Evolutionary conservation across 1,140 invertebrate genomes (phyloP), one percentile per base, ranked within the genome.

Genomic region (Plutomurus gul): DNA sequence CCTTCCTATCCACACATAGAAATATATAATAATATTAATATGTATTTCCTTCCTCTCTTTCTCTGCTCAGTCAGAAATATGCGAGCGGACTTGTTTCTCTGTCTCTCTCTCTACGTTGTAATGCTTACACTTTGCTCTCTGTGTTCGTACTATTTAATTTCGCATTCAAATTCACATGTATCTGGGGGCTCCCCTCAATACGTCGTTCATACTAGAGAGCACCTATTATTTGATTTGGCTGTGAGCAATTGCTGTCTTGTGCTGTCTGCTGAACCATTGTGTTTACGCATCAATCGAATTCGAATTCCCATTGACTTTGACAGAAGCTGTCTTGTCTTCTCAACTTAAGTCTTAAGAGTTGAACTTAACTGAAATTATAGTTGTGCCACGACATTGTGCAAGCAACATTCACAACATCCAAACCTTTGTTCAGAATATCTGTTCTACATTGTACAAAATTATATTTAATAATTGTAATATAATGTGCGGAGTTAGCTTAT

Each of bases 261-360:
- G 18, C 56, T 33, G 27, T 30, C 56, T 33, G 4, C 25, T 1
- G 27, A 33, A 33, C 56, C 36, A 33, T 65, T 65, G 56, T 65
- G 20, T 65, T 65, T 65, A 65, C 56, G 56, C 56, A 65, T 65
- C 56, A 65, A 65, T 65, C 56, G 30, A 27, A 27, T 60, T 60
- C 25, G 6, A 27, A 60, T 33, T 65, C 30, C 30, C 30, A 65
- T 65, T 65, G 56, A 65, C 25, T 65, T 65, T 65, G 56, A 30
- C 56, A 65, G 56, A 65, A 65, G 56, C 56, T 65, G 56, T 65
- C 56, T 65, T 27, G 56, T 65, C n/a, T 65, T 65, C 11, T 49
- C 7, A 13, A 5, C 51, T 27, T 56, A n/a, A n/a, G 43, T 25
- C 47, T 51, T 10, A 22, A 22, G 7, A 51, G 4, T 13, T 33